Conservation (phyloP, 2,113 vertebrate species). For the Chinchilla lanigera region DNA sequence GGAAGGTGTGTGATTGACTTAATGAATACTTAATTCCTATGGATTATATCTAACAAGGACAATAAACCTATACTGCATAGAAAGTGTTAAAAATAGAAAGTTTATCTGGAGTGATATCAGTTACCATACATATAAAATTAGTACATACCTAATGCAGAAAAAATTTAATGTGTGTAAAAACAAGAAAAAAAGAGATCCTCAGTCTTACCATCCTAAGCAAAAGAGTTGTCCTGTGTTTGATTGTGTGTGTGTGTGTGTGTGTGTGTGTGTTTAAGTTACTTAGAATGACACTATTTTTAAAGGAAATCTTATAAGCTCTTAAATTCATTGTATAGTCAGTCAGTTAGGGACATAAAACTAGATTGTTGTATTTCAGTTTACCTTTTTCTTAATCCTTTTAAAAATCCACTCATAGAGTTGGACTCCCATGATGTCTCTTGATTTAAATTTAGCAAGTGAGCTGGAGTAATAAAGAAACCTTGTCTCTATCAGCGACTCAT, state of each 20-base stretch:
- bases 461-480: slow-evolving; percentile 40
- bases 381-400: slow-evolving; percentile 12
- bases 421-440: not conserved
- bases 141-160: slow-evolving; percentile 20
- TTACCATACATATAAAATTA: slow-evolving; percentile 50
- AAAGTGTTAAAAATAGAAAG: slow-evolving; percentile 44
- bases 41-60: slow-evolving; percentile 27
- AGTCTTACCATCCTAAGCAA: not conserved
- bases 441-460: slow-evolving; percentile 56
- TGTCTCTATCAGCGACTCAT: not conserved
- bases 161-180: slow-evolving; percentile 34
- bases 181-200: not conserved
- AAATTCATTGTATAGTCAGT: not conserved
- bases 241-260: not conserved
- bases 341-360: not conserved
- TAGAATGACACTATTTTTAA: slow-evolving; percentile 43
- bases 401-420: slow-evolving; percentile 44
- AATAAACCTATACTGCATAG: slow-evolving; percentile 11
- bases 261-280: slow-evolving; percentile 45
- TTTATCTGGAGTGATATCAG: slow-evolving; percentile 40
- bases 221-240: not conserved
- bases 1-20: slow-evolving; percentile 50
- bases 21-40: slow-evolving; percentile 56
- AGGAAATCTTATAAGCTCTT: not conserved
- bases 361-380: slow-evolving; percentile 38